A percentile compares a stretch with the other conserved stretches of the same genome.
Evolutionary conservation across 2,797 vertebrate genomes (phyloP).

Genomic region (Australoheros facetus): DNA sequence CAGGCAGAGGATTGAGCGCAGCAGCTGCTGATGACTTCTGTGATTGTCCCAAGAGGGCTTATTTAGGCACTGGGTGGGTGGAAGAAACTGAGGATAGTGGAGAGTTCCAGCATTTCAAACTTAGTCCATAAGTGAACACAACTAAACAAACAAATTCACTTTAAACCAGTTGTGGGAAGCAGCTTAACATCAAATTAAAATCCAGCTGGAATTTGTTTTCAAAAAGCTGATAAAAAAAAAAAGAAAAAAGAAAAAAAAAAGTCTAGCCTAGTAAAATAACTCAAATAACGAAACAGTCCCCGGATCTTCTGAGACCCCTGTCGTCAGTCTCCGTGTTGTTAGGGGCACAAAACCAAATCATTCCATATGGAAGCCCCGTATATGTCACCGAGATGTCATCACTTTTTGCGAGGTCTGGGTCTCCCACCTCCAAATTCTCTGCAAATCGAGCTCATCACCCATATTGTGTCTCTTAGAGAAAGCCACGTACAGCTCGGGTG

Average conservation of each 20-base stretch:
- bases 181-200: slow-evolving; percentile 42
- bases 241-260: slow-evolving; percentile 17
- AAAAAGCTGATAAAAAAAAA: slow-evolving; percentile 4
- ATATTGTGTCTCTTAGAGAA: slow-evolving; percentile 57
- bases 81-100: slow-evolving; percentile 65
- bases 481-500: slow-evolving; percentile 37
- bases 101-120: slow-evolving; percentile 58
- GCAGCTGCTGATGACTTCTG: slow-evolving; percentile 72
- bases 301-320: slow-evolving; percentile 32
- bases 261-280: slow-evolving; percentile 27
- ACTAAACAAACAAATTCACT: slow-evolving; percentile 34
- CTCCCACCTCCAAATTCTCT: slow-evolving; percentile 71
- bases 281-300: slow-evolving; percentile 34
- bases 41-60: slow-evolving; percentile 65
- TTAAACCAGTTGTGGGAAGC: slow-evolving; percentile 21
- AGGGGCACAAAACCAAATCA: slow-evolving; percentile 70
- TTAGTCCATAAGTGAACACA: slow-evolving; percentile 37
- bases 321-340: slow-evolving; percentile 50
- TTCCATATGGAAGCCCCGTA: slow-evolving; percentile 63
- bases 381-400: slow-evolving; percentile 46
- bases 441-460: slow-evolving; percentile 61
- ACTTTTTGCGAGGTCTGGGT: slow-evolving; percentile 46
- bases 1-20: slow-evolving; percentile 58
- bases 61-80: slow-evolving; percentile 78
- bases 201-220: slow-evolving; percentile 34